Percentiles rank a stretch among this genome's conserved stretches.
Evolutionary conservation across 2,888 invertebrate species (phyloP).

Genomic region (Ophraella communa): DNA sequence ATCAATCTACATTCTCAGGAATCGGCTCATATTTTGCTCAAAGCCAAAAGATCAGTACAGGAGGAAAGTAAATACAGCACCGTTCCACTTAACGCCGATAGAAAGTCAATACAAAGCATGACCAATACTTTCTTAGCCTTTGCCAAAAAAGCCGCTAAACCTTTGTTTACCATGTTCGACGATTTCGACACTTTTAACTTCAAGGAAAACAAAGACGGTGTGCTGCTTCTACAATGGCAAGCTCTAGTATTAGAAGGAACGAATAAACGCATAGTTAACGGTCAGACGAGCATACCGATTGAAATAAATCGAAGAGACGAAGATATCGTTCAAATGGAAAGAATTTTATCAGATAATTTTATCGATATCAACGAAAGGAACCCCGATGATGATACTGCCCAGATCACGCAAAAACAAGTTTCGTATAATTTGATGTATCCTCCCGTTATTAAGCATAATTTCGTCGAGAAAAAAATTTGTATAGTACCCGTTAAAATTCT

Average conservation of each 20-base stretch:
- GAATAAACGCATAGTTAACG: conserved; percentile 65
- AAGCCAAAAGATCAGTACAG: conserved; percentile 56
- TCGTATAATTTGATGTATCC: conserved; percentile 68
- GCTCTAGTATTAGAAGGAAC: conserved; percentile 61
- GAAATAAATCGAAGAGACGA: conserved; percentile 63
- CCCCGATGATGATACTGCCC: conserved; percentile 33
- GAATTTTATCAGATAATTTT: conserved; percentile 36
- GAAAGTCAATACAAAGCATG: conserved; percentile 45
- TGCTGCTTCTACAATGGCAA: conserved; percentile 56
- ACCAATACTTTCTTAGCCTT: conserved; percentile 60
- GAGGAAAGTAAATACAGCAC: conserved; percentile 53
- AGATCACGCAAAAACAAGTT: conserved; percentile 56
- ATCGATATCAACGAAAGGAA: conserved; percentile 42
- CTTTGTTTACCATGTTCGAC: conserved; percentile 51
- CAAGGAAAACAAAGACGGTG: conserved; percentile 49
- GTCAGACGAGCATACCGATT: conserved; percentile 74
- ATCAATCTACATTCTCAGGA: conserved; percentile 62
- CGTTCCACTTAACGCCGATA: conserved; percentile 51
- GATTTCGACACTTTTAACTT: conserved; percentile 36
- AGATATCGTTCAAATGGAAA: conserved; percentile 45
- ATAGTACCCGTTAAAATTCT: conserved; percentile 72
- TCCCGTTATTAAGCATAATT: conserved; percentile 68
- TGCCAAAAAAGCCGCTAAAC: conserved; percentile 56
- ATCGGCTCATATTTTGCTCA: conserved; percentile 63
- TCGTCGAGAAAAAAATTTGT: conserved; percentile 67